A percentile compares a stretch with the other conserved stretches of the same genome.
phyloP scores from a whole-genome alignment of 2,797 vertebrate species.

The Chromis chromis region DNA sequence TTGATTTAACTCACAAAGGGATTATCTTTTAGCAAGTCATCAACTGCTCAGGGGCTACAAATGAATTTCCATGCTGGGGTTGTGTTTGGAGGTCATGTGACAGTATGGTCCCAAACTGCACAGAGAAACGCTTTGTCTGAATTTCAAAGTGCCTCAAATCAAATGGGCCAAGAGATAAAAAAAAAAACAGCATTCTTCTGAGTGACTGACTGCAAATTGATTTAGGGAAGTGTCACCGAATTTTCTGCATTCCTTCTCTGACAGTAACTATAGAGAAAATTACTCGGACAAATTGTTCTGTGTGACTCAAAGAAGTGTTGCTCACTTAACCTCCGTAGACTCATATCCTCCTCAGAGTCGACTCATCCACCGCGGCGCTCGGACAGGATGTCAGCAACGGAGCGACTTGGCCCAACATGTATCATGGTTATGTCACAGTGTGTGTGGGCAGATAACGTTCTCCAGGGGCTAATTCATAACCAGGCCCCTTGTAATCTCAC shows the following conservation, averaged over 20 bases:
- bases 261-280: conserved; percentile 32
- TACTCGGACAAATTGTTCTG: conserved; percentile 20
- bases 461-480: conserved; percentile 39
- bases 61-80: conserved; percentile 51
- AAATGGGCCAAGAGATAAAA: conserved; percentile 44
- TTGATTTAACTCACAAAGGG: conserved; percentile 63
- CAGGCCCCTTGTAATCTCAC: conserved; percentile 41
- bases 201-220: conserved; percentile 28
- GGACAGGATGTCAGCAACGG: conserved; percentile 53
- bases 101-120: conserved; percentile 18
- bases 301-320: conserved; percentile 45
- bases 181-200: conserved; percentile 58
- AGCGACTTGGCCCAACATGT: conserved; percentile 35
- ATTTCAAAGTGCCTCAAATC: conserved; percentile 39
- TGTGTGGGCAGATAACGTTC: conserved; percentile 56
- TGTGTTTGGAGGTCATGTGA: conserved; percentile 60
- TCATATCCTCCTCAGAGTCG: conserved; percentile 49
- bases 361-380: conserved; percentile 42
- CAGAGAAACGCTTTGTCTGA: conserved; percentile 56
- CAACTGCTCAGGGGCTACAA: conserved; percentile 52
- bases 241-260: conserved; percentile 51
- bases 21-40: conserved; percentile 62
- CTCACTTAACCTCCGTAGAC: conserved; percentile 49
- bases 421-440: conserved; percentile 30
- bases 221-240: conserved; percentile 53